Evolutionary conservation across 2,888 invertebrate species (phyloP), one percentile per base, ranked within the genome.

Genomic region (Graphium colonna): DNA sequence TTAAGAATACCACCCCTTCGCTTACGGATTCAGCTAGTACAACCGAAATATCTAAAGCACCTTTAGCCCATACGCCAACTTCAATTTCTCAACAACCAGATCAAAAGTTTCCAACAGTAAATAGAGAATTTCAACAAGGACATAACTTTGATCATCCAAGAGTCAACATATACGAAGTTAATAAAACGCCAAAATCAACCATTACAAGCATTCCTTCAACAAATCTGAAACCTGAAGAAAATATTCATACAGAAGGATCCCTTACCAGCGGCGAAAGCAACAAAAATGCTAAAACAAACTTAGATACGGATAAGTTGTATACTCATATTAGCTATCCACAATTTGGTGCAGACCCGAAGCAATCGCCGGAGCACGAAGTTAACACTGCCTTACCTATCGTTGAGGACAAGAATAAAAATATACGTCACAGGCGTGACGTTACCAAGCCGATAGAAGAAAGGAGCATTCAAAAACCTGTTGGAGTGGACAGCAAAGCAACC

Each of bases 21-120:
- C 38, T 43, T 21, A 21, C 17, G 2, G 36, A 44, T 21, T 8
- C 21, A n/a, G 21, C 26, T 39, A 56, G 46, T 17, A 52, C 51
- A n/a, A 61, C 61, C 13, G 56, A 57, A 57, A 18, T 28, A 3
- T 9, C 51, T 18, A 21, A 26, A 16, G n/a, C 42, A 21, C 42
- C 42, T n/a, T 47, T 42, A 28, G 42, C 31, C 13, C 3, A 17
- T 3, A 8, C 7, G 3, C 42, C 52, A n/a, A 21, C 36, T 12
- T n/a, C 47, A 18, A 31, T 7, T 4, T 15, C 15, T 41, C 9
- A 17, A 40, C 12, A 16, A 26, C 16, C 16, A 8, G 18, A 21
- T 12, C 18, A 17, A 16, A 45, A 39, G 5, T 28, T n/a, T 28
- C 4, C 38, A 12, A 9, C 4, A 26, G 10, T 17, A 12, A 10